Base-by-base conservation (phyloP, 2,113 vertebrate species). In the Oryzias javanicus region DNA sequence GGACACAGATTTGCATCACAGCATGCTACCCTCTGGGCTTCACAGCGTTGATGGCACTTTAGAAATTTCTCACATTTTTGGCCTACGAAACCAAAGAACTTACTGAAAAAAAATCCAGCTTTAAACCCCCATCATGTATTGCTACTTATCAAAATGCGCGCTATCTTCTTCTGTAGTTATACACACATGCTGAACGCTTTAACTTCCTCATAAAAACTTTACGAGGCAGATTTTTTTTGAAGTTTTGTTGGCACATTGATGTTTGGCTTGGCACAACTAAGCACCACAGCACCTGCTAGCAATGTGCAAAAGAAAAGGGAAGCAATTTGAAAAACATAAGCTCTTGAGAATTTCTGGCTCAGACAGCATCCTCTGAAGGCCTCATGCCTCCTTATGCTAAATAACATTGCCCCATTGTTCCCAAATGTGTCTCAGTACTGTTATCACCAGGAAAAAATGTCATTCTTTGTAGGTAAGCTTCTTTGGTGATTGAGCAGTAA, bases 1-100 rank as follows among this genome's bases (percentile, higher is more conserved):
- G 14, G 55, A 59, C 78, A 75, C 63, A 67, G 62, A 70, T 87
- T 88, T 81, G 70, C 82, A 86, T 89, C 64, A 61, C 47, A 65
- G 46, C 57, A 55, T 57, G 70, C 25, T 22, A 49, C 55, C 59
- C 63, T 58, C 65, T 42, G 40, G 41, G 17, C 55, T 67, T 24
- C 62, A 24, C 60, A 41, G 27, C 74, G 56, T 16, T 20, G 42
- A 61, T 55, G 52, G 17, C 49, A 61, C 73, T 74, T 54, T 55
- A 81, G 61, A 77, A 77, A 70, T 71, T 49, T 51, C 68, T 58
- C 24, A 68, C 48, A 69, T 71, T 77, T 72, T 74, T 79, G 47
- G 49, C 16, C 15, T 57, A 54, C 46, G 27, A 65, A 19, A 52
- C 27, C 50, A 42, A 41, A 14, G 5, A n/a, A 27, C 50, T 51